Conservation (phyloP, 2,888 invertebrate species). For the Nebria brevicollis region DNA sequence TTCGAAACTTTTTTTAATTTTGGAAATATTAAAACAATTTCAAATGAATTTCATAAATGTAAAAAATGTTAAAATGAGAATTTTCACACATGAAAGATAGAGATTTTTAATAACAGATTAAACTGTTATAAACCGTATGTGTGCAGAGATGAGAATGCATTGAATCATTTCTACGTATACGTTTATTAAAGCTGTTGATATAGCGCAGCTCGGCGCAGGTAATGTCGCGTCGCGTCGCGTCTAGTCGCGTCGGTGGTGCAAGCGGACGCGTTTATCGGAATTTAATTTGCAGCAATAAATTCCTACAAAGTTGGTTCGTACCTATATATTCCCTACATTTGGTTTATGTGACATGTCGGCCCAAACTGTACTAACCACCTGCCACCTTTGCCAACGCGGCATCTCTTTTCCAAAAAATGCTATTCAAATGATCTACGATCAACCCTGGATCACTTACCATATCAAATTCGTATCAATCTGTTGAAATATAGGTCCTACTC, state of each 20-base stretch:
- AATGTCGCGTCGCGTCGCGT: neutral
- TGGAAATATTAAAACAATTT: neutral
- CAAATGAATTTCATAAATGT: constrained; percentile 6
- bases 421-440: neutral
- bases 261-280: constrained; percentile 30
- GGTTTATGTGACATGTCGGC: constrained; percentile 14
- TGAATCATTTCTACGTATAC: neutral
- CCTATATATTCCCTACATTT: constrained; percentile 9
- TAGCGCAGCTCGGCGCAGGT: neutral
- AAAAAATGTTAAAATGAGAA: neutral
- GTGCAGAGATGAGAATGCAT: neutral
- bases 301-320: constrained; percentile 17
- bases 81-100: neutral
- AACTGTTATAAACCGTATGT: too few relatives aligned
- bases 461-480: neutral
- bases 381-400: neutral
- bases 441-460: neutral
- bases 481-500: neutral
- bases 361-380: constrained; percentile 8
- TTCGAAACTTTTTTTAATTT: neutral
- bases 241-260: neutral
- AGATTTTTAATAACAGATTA: neutral
- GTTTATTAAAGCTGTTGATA: neutral
- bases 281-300: constrained; percentile 44
- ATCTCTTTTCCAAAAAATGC: neutral